Conservation (phyloP, 1,140 invertebrate species). For the Eueides isabella region DNA sequence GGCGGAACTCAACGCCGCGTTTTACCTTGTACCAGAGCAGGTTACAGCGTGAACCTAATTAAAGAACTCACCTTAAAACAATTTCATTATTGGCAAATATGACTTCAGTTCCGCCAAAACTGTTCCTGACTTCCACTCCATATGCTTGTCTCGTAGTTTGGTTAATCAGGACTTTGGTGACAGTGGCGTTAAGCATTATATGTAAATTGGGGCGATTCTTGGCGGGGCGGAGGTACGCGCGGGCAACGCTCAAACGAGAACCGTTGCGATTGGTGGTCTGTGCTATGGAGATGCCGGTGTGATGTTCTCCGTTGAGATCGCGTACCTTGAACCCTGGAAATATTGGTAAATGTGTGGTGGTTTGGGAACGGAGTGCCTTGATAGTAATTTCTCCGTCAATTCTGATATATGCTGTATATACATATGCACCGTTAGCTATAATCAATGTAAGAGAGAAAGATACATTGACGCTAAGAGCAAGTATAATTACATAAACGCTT, state of each 20-base stretch:
- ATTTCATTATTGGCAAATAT: slow-evolving; percentile 86
- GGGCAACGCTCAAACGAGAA: slow-evolving; percentile 90
- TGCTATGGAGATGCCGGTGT: slow-evolving; percentile 91
- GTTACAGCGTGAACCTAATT: no score
- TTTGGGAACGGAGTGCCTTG: no score
- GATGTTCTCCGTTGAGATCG: slow-evolving; percentile 92
- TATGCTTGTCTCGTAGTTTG: slow-evolving; percentile 82
- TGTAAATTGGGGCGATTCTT: slow-evolving; percentile 88
- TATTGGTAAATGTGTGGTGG: no score
- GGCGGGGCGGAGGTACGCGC: slow-evolving; percentile 92
- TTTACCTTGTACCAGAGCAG: no score
- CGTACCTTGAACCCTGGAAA: slow-evolving; percentile 88
- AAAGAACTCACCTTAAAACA: slow-evolving; percentile 65
- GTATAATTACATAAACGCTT: no score
- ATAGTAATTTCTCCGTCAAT: no score
- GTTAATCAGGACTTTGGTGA: slow-evolving; percentile 84
- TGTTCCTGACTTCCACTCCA: slow-evolving; percentile 84
- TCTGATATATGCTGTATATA: no score
- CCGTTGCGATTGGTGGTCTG: slow-evolving; percentile 95
- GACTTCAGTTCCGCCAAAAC: slow-evolving; percentile 82
- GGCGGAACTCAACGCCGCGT: no score
- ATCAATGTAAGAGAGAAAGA: no score
- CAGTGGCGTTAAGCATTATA: slow-evolving; percentile 89
- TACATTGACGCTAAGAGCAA: no score
- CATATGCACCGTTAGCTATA: no score